Conservation (phyloP, 2,888 invertebrate species). For the Clusia tigrina region DNA sequence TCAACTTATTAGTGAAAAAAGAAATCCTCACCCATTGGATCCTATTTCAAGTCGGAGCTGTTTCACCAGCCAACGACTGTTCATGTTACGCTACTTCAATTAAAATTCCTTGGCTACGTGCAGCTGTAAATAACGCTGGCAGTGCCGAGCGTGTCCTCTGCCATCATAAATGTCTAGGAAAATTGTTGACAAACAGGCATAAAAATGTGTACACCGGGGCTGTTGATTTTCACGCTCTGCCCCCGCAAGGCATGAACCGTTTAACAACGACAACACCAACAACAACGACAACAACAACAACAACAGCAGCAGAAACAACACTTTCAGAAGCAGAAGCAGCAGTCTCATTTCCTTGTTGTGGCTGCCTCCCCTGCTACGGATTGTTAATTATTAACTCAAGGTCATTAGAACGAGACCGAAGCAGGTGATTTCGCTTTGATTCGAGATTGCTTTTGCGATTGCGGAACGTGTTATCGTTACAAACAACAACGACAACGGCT, state of each 20-base stretch:
- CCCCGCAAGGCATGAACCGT: background rate
- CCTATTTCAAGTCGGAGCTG: too few relatives aligned
- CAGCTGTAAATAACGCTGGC: background rate
- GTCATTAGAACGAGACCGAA: slow-evolving; percentile 4
- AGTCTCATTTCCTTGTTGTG: background rate
- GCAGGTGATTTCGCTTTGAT: background rate
- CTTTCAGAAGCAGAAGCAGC: background rate
- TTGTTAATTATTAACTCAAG: slow-evolving; percentile 8
- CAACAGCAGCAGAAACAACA: background rate
- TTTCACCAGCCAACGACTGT: too few relatives aligned
- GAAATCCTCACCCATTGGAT: too few relatives aligned
- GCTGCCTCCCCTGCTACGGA: too few relatives aligned
- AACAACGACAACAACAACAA: too few relatives aligned
- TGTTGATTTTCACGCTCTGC: background rate
- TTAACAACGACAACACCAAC: too few relatives aligned
- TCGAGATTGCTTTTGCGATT: background rate
- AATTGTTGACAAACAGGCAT: too few relatives aligned
- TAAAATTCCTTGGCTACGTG: too few relatives aligned
- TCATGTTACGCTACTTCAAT: too few relatives aligned
- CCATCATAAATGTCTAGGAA: too few relatives aligned
- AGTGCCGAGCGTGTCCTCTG: too few relatives aligned
- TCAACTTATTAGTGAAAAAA: too few relatives aligned
- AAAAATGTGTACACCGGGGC: background rate
- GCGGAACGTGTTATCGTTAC: background rate
- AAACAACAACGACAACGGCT: background rate